Percentiles rank a stretch among this genome's conserved stretches.
phyloP scores from a whole-genome alignment of 1,140 invertebrate genomes.

The Belonocnema kinseyi region DNA sequence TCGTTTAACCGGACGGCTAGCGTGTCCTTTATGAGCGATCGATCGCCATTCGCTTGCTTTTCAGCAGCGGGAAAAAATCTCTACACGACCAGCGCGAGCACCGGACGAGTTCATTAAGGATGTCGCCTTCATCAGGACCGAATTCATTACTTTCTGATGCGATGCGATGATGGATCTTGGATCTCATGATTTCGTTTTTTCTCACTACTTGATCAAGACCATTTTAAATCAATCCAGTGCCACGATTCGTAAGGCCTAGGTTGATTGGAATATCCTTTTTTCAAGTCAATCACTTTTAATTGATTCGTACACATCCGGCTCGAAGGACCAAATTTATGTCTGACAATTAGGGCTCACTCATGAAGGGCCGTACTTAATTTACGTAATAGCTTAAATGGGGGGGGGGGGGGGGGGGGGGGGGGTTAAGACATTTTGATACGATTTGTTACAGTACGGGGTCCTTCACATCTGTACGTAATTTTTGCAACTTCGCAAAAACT shows the following conservation, averaged over 20 bases:
- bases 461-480: too few species aligned
- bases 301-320: neutral
- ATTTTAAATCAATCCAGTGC: too few species aligned
- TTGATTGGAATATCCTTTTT: slow-evolving; percentile 6
- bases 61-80: neutral
- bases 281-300: too few species aligned
- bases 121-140: slow-evolving; percentile 8
- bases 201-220: too few species aligned
- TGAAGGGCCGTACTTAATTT: too few species aligned
- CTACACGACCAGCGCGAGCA: neutral
- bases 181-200: neutral
- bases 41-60: slow-evolving; percentile 31
- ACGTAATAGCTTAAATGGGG: too few species aligned
- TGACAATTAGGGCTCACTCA: too few species aligned
- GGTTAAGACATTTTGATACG: too few species aligned
- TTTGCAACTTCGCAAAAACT: too few species aligned
- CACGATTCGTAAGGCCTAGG: slow-evolving; percentile 10
- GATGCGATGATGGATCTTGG: slow-evolving; percentile 13
- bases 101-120: slow-evolving; percentile 23
- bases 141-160: neutral
- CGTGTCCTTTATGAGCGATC: slow-evolving; percentile 39
- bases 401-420: too few species aligned
- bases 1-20: slow-evolving; percentile 35
- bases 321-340: too few species aligned
- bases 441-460: too few species aligned